Percentiles rank a stretch among this genome's conserved stretches.
Evolutionary conservation across 2,888 invertebrate species (phyloP).

Genomic region (Petrolisthes manimaculis): DNA sequence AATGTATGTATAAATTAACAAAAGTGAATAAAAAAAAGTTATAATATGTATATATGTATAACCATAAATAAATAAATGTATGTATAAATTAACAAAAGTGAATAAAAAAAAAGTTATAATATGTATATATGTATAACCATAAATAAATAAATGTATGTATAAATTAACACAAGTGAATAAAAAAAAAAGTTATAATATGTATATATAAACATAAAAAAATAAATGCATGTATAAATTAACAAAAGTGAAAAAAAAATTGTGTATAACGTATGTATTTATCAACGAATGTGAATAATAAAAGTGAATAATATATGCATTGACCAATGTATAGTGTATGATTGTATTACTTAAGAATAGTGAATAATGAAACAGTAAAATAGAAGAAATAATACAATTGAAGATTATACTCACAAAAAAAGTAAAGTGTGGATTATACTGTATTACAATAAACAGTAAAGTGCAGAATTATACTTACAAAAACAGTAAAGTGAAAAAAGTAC

Average conservation of each 20-base stretch:
- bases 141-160: conserved; percentile 2
- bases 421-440: no score
- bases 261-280: not conserved
- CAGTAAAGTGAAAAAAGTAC: not conserved
- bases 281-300: not conserved
- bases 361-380: no score
- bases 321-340: not conserved
- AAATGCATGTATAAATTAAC: conserved; percentile 31
- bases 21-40: not conserved
- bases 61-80: conserved; percentile 7
- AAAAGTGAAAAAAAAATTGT: conserved; percentile 1
- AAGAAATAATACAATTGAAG: no score
- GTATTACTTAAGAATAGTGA: not conserved
- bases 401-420: no score
- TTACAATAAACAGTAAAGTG: not conserved
- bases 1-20: no score
- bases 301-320: not conserved
- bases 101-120: not conserved
- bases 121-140: conserved; percentile 29
- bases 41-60: conserved; percentile 38
- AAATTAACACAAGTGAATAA: conserved; percentile 33
- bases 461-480: not conserved
- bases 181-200: conserved; percentile 20
- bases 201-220: conserved; percentile 25
- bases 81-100: conserved; percentile 13